Base-by-base conservation (phyloP, 2,888 invertebrate species). In the Bombylius major region DNA sequence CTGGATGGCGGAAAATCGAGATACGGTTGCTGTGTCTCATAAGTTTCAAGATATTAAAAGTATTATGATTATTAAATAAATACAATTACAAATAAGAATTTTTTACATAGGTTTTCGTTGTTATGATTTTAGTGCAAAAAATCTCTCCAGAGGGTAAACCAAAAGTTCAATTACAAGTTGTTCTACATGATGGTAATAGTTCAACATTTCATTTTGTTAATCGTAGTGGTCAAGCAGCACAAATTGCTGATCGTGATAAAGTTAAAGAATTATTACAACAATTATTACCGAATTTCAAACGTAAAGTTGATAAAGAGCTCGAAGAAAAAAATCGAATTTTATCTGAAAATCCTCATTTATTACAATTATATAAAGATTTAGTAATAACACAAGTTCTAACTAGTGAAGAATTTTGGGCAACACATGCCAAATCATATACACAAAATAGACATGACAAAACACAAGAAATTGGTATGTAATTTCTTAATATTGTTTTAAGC, bases 131-230 rank as follows among this genome's bases (percentile, higher is more conserved):
- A 93, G 92, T 87, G 62, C 98, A 99, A 79, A 95, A 97, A 77
- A 97, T 99, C 65, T 91, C 91, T 34, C 96, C 98, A 0, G 95
- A 87, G 65, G 95, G 94, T 34, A 99, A 99, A 75, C 87, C 94
- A 34, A 99, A 99, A 77, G 92, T 99, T 55, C 99, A 99, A 72
- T 78, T 99, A 14, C 99, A 99, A 79, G 86, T 98, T 31, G 93
- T 96, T 31, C 77, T 99, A 60, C 92, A 97, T 65, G 93, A 92
- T 77, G 93, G 92, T 32, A 84, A 88, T 51, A 90, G 93, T 51
- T 93, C 94, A 5, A 98, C 97, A 13, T 99, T 99, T 78, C 98
- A 98, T 70, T 99, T 99, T 75, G 89, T 89, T 51, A 91, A 95
- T 73, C 84, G 90, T 5, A 82, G 81, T 51, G 94, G 96, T 0